Base-by-base conservation (phyloP, 2,888 invertebrate species). In the Deilephila elpenor region DNA sequence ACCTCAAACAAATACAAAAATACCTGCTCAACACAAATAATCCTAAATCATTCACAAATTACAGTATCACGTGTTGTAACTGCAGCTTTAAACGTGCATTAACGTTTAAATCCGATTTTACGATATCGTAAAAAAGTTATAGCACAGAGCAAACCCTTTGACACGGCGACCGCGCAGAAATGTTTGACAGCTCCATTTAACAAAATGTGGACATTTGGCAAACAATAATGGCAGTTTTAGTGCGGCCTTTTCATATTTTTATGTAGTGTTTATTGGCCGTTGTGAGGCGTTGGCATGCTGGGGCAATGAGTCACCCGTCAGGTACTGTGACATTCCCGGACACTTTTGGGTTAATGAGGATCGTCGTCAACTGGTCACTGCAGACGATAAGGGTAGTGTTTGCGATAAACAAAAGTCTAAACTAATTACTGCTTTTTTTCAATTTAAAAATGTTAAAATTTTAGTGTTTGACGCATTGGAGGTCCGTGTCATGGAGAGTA, bases 191-290 rank as follows among this genome's bases (percentile, higher is more conserved):
- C 90, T 91, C 90, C 91, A 92, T 94, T 92, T 90, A 91, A 91
- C 91, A 91, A 91, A 91, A 91, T 89, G 89, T 91, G 90, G 89
- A 90, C 92, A 88, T 91, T 92, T 88, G 86, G 89, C 90, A 88
- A 85, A 91, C 89, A 91, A 91, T 91, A 91, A 92, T 89, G 89
- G 89, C 89, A 85, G 88, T 91, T 93, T 93, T 93, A 92, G 91
- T 91, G 88, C 88, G 85, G 86, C 88, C 88, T 89, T 89, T 83
- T 91, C 90, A 93, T 93, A 93, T 88, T 93, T 81, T 92, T 93
- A 94, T 90, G 90, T 89, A 86, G 91, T 94, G 94, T 93, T 94
- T 94, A 94, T 93, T 92, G 92, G 90, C 91, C 91, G 90, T 94
- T 92, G 89, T 86, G 83, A 87, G 86, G 84, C 84, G 87, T 82